Conservation (phyloP, 2,797 vertebrate genomes). For the Thunnus albacares region DNA sequence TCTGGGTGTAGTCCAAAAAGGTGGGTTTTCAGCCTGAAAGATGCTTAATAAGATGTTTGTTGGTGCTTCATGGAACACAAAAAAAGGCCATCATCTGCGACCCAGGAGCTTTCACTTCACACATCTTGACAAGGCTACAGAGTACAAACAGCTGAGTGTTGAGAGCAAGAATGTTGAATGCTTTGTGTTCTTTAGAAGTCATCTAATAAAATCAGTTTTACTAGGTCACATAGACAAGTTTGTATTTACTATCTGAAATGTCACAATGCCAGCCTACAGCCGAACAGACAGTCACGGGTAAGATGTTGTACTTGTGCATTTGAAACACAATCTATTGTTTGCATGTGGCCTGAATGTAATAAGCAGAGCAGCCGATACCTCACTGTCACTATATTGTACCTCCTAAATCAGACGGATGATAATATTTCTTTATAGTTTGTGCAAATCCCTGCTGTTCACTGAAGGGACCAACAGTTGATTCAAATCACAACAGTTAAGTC, state of each 20-base stretch:
- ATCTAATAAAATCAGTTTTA: constrained; percentile 25
- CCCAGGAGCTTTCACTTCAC: constrained; percentile 46
- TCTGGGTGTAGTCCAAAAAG: constrained; percentile 12
- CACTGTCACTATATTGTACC: neutral
- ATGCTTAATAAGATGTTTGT: constrained; percentile 39
- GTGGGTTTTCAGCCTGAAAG: constrained; percentile 34
- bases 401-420: neutral
- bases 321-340: neutral
- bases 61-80: constrained; percentile 33
- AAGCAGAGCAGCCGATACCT: neutral
- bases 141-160: constrained; percentile 34
- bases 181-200: constrained; percentile 23
- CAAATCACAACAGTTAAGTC: neutral
- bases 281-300: constrained; percentile 12
- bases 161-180: constrained; percentile 33
- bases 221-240: constrained; percentile 21
- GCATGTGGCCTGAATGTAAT: neutral
- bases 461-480: neutral
- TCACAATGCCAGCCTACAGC: neutral
- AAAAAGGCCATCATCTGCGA: constrained; percentile 47
- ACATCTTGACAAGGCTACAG: constrained; percentile 39
- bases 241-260: constrained; percentile 38
- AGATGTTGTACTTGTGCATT: neutral
- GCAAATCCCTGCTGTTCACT: neutral
- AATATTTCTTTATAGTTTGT: neutral